Conservation (phyloP, 2,113 vertebrate genomes). For the Xiphophorus couchianus region DNA sequence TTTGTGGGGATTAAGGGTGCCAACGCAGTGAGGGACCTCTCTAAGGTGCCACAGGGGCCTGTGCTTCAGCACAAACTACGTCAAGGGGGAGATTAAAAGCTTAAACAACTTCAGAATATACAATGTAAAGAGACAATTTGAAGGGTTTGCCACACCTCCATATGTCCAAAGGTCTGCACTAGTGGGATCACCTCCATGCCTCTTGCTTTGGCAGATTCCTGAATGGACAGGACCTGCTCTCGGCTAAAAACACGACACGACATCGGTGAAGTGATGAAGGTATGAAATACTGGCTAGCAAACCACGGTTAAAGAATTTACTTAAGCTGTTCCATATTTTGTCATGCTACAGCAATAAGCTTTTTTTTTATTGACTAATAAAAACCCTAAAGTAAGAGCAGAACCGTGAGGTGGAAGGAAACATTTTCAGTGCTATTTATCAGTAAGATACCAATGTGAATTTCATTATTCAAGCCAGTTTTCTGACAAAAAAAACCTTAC, state of each 20-base stretch:
- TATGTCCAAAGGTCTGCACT: slow-evolving; percentile 95
- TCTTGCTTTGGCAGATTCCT: slow-evolving; percentile 78
- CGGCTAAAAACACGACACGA: slow-evolving; percentile 73
- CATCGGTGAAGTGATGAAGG: not conserved
- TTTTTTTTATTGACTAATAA: not conserved
- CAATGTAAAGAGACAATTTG: no score
- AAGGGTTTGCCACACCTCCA: slow-evolving; percentile 86
- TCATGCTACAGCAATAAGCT: no score
- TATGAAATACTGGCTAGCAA: not conserved
- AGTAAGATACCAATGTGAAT: not conserved
- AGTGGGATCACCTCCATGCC: slow-evolving; percentile 90
- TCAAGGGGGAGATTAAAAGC: not conserved
- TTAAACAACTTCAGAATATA: not conserved
- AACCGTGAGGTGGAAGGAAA: not conserved
- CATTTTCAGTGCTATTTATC: not conserved
- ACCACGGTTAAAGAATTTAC: not conserved
- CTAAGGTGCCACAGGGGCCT: slow-evolving; percentile 82
- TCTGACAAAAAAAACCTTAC: not conserved
- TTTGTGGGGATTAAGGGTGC: slow-evolving; percentile 89
- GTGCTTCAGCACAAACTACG: slow-evolving; percentile 95
- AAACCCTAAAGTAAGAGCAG: not conserved
- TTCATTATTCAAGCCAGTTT: not conserved
- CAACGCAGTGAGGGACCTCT: slow-evolving; percentile 86
- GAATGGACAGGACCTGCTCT: slow-evolving; percentile 82
- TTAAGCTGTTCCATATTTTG: not conserved